Base-by-base conservation (phyloP, 2,797 vertebrate species). In the Falco columbarius region DNA sequence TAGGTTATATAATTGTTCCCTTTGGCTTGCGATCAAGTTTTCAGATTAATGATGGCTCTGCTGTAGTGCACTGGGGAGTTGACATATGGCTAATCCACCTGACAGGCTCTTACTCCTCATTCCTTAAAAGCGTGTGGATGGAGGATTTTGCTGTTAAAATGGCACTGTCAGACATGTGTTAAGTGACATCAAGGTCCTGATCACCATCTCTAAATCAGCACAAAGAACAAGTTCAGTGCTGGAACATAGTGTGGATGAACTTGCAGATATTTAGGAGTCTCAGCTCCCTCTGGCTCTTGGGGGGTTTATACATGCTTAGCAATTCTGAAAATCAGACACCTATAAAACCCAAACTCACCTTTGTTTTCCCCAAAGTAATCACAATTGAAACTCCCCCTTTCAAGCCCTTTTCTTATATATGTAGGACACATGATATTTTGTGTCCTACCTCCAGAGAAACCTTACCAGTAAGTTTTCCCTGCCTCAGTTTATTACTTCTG, bases 1-100 rank as follows among this genome's bases (percentile, higher is more conserved):
- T 93, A 86, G 65, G 83, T 98, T 98, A 98, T 86, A 62, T 98
- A 98, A 98, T 94, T 80, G 71, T 90, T 98, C 96, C 80, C 90
- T 86, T 97, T 98, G 98, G 98, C 97, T 80, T 46, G 23, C 1
- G 16, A 92, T 91, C 98, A 98, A 86, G 86, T 75, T 96, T 94
- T 87, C 96, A 97, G 96, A 97, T 98, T 97, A 98, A 93, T 3
- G 17, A 81, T 93, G 95, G 84, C 96, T 93, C 87, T 81, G 75
- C 85, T 84, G 75, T 36, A 46, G 91, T 22, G 44, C 65, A 86
- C 75, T 51, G 30, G 17, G 86, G 92, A 96, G 87, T 4, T 92
- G 93, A 96, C 92, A 74, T 80, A 89, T 82, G 79, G 87, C 79
- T 55, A 79, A 91, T 75, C 91, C 93, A 95, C 32, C 52, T 97